Base-by-base conservation (phyloP, 2,113 vertebrate genomes). In the Melanocharis versteri region DNA sequence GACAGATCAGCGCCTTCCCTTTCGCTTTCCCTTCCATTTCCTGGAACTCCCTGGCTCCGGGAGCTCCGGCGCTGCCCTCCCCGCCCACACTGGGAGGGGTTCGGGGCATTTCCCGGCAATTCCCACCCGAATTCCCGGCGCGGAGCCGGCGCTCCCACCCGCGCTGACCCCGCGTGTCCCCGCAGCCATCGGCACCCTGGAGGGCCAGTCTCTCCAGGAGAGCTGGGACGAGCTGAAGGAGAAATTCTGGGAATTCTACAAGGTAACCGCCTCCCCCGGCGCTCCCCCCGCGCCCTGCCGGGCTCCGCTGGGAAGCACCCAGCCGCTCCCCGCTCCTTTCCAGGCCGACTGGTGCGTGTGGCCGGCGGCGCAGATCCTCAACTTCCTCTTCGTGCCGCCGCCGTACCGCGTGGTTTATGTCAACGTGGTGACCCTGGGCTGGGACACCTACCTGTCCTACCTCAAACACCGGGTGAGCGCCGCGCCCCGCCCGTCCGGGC, bases 181-280 rank as follows among this genome's bases (percentile, higher is more conserved):
- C 83, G 2, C 97, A 99, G 99, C 98, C 37, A 98, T 99, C 95
- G 98, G 98, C 57, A 73, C 97, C 3, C 91, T 99, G 95, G 99
- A 99, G 86, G 99, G 99, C 37, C 98, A 98, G 35, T 87, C 95
- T 0, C 77, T 98, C 44, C 96, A 93, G 4, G 83, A 98, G 39
- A 98, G 98, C 95, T 98, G 85, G 96, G 93, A 78, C 31, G 99
- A 99, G 88, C 98, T 99, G 39, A 98, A 66, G 92, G 97, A 97
- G 48, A 99, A 99, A 87, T 99, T 99, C 78, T 99, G 98, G 99
- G 99, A 99, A 47, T 98, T 99, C 64, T 99, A 99, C 80, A 99
- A 98, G 99, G 99, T 98, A 95, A 96, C 42, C 2, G 4, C 37
- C 1, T 0, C 3, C 6, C 23, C 0, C 0, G 8, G 31, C 14